Conservation (phyloP, 1,140 invertebrate genomes). For the Tetragonula clypearis region DNA sequence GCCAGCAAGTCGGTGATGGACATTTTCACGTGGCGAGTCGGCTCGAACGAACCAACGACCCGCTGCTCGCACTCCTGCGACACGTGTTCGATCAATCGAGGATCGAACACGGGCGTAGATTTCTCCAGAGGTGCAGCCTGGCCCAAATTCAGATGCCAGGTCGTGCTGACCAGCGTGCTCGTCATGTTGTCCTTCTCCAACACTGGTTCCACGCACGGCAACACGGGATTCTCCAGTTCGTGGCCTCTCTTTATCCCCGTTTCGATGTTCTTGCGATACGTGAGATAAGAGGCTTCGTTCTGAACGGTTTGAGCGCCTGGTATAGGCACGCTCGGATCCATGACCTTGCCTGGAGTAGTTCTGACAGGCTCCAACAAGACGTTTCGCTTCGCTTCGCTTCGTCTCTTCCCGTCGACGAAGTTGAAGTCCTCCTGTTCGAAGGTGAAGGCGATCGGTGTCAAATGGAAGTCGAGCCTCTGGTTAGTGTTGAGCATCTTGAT, state of each 20-base stretch:
- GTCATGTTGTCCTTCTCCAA: conserved; percentile 54
- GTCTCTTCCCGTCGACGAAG: not conserved
- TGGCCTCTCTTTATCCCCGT: conserved; percentile 25
- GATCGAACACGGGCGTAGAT: conserved; percentile 41
- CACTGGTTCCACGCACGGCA: not conserved
- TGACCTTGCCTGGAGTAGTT: conserved; percentile 56
- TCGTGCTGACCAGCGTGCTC: conserved; percentile 63
- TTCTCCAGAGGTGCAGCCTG: conserved; percentile 47
- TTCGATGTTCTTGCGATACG: conserved; percentile 65
- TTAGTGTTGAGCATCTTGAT: conserved; percentile 77
- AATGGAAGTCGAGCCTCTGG: conserved; percentile 67
- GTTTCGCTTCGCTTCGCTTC: conserved; percentile 29
- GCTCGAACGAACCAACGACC: conserved; percentile 1
- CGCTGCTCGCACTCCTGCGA: conserved; percentile 11
- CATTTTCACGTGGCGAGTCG: not conserved
- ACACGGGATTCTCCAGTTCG: conserved; percentile 23
- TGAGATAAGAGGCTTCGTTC: conserved; percentile 64
- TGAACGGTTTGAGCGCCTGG: conserved; percentile 55
- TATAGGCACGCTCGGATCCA: conserved; percentile 31
- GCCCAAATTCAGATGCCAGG: conserved; percentile 68
- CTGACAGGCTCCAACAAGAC: conserved; percentile 55
- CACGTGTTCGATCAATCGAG: not conserved
- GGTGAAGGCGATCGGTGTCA: conserved; percentile 68
- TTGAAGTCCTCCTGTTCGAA: conserved; percentile 61
- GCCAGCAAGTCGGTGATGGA: conserved; percentile 45